Base-by-base conservation (phyloP, 1,140 invertebrate genomes). In the Megalopta genalis region DNA sequence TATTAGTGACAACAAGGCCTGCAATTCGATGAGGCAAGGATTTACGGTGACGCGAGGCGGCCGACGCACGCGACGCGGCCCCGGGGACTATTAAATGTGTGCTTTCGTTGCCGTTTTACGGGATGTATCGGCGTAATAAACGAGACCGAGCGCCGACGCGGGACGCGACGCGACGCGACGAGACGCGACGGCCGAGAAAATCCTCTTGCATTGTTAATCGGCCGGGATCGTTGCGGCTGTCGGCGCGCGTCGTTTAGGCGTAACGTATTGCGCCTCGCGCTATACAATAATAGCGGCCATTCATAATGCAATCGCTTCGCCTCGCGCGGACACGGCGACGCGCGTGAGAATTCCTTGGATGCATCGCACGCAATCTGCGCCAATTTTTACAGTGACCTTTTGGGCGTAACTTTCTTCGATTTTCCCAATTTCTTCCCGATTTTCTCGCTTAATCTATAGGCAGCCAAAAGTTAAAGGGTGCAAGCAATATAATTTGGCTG, bases 1-100 rank as follows among this genome's bases (percentile, higher is more conserved):
- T 85, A 81, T 85, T 84, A 84, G 73, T 80, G 71, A 66, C 83
- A 77, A 84, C 72, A 77, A 83, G 77, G 65, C 49, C 49, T 37
- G 77, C 71, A 6, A 77, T 64, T 72, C 71, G 77, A 71, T 65
- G 67, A 72, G 68, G 68, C 68, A 63, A 64, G 76, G 46, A 64
- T 68, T 63, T 68, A 64, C 66, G 2, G 54, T 25, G 67, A 23
- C 39, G 65, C 68, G 37, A 69, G 32, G 57, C 52, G 60, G 42
- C 63, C 63, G 73, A 65, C 52, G 59, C 42, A 10, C 42, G 23
- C 62, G 42, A n/a, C 25, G 32, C n/a, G n/a, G 32, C 21, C 62
- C 54, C 21, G n/a, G 39, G 32, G 54, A 79, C 74, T 71, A 75
- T 57, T 80, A 80, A 81, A 85, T 64, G n/a, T 42, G 66, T 57